phyloP scores from a whole-genome alignment of 2,888 invertebrate genomes.

The Andrena trimmerana region DNA sequence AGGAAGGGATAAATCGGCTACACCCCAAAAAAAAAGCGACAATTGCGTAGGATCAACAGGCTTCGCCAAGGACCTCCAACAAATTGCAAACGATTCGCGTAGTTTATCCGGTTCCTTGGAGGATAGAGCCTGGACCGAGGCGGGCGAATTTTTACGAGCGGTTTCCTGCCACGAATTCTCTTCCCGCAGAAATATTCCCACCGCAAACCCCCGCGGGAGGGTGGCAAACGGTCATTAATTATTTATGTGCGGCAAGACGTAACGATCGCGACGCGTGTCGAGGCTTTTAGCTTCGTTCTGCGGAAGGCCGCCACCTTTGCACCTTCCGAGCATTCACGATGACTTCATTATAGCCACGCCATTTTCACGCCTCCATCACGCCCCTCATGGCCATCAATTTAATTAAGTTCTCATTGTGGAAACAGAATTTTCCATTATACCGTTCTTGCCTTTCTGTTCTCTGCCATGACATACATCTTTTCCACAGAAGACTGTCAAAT shows the following conservation, averaged over 20 bases:
- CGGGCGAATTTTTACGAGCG: slow-evolving; percentile 60
- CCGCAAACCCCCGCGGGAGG: slow-evolving; percentile 33
- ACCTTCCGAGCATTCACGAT: slow-evolving; percentile 55
- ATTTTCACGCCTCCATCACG: slow-evolving; percentile 8
- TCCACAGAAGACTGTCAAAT: too few relatives aligned
- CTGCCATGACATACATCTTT: too few relatives aligned
- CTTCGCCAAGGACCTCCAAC: slow-evolving; percentile 46
- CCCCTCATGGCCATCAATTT: not conserved
- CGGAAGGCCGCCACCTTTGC: slow-evolving; percentile 59
- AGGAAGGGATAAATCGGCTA: slow-evolving; percentile 33
- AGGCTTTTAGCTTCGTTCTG: slow-evolving; percentile 61
- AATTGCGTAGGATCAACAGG: slow-evolving; percentile 61
- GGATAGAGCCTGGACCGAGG: slow-evolving; percentile 23
- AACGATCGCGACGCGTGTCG: slow-evolving; percentile 73
- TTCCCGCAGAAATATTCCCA: slow-evolving; percentile 64
- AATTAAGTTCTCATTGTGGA: not conserved
- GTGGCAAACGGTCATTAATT: slow-evolving; percentile 72
- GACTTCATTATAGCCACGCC: slow-evolving; percentile 59
- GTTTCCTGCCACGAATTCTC: slow-evolving; percentile 28
- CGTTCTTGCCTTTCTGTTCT: too few relatives aligned
- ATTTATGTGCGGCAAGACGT: slow-evolving; percentile 72
- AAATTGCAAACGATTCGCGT: slow-evolving; percentile 58
- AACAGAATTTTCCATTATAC: not conserved
- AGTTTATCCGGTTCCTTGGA: slow-evolving; percentile 46
- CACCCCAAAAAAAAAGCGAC: slow-evolving; percentile 23